Percentiles rank a stretch among this genome's conserved stretches.
Evolutionary conservation across 2,888 invertebrate species (phyloP).

Genomic region (Cryptops parisi): DNA sequence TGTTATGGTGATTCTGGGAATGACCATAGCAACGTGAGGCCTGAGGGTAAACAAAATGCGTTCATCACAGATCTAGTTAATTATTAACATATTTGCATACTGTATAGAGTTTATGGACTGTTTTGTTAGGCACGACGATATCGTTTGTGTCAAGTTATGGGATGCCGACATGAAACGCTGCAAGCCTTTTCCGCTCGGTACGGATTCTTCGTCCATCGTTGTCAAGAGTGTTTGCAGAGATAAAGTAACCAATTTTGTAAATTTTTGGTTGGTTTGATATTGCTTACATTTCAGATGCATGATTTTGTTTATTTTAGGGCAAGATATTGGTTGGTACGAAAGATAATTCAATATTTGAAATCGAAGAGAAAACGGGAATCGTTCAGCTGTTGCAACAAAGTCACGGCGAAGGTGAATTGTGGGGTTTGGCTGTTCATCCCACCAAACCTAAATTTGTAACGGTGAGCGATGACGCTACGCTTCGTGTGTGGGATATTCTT

Average conservation of each 20-base stretch:
- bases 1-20: background rate
- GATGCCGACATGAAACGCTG: constrained; percentile 15
- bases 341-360: constrained; percentile 14
- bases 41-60: too few relatives aligned
- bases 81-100: too few relatives aligned
- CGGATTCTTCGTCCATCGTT: background rate
- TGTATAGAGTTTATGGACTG: background rate
- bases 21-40: too few relatives aligned
- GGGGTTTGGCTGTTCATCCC: constrained; percentile 28
- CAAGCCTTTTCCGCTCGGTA: constrained; percentile 12
- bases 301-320: constrained; percentile 10
- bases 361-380: constrained; percentile 13
- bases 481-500: constrained; percentile 31
- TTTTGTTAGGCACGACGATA: constrained; percentile 1
- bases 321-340: constrained; percentile 14
- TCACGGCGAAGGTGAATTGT: background rate
- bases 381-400: constrained; percentile 9
- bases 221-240: constrained; percentile 9
- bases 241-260: background rate
- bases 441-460: constrained; percentile 29
- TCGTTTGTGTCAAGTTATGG: constrained; percentile 13
- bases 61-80: too few relatives aligned
- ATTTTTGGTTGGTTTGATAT: background rate
- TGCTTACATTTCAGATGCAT: background rate
- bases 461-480: constrained; percentile 33